Percentiles rank a stretch among this genome's conserved stretches.
Evolutionary conservation across 1,140 invertebrate genomes (phyloP).

Genomic region (Nautilus pompilius): DNA sequence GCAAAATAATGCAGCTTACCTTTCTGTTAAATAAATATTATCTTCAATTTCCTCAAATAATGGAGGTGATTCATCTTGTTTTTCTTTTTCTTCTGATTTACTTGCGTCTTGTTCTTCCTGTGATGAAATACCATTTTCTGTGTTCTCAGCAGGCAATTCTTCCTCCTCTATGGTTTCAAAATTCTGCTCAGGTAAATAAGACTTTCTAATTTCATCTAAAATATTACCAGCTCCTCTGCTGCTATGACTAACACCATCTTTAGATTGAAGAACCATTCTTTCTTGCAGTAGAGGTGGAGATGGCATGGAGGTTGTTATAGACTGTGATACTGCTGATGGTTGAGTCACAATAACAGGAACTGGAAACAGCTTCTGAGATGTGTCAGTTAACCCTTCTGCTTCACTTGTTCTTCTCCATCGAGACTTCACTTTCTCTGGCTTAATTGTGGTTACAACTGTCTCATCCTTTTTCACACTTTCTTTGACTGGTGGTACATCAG

Average conservation of each 20-base stretch:
- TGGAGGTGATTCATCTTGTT: conserved; percentile 66
- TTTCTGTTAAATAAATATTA: conserved; percentile 70
- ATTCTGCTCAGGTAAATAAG: neutral
- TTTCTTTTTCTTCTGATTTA: neutral
- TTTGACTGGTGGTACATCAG: too few species aligned
- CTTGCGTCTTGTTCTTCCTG: neutral
- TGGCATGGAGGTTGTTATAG: neutral
- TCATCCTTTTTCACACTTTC: too few species aligned
- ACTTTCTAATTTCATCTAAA: too few species aligned
- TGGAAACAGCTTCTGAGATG: neutral
- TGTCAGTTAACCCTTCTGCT: conserved; percentile 59
- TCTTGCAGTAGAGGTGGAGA: too few species aligned
- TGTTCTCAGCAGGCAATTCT: conserved; percentile 9
- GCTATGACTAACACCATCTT: too few species aligned
- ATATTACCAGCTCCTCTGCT: too few species aligned
- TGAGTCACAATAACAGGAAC: neutral
- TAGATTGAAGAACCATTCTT: too few species aligned
- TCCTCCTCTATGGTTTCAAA: conserved; percentile 1
- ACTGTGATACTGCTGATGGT: neutral
- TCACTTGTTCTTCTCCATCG: conserved; percentile 80
- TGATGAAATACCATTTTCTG: too few species aligned
- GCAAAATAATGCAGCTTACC: too few species aligned
- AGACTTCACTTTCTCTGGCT: conserved; percentile 83
- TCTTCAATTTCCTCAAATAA: conserved; percentile 77
- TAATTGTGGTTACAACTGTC: too few species aligned